A percentile compares a stretch with the other conserved stretches of the same genome.
Conservation (phyloP, 2,113 vertebrate genomes). For the Hypanus sabinus region DNA sequence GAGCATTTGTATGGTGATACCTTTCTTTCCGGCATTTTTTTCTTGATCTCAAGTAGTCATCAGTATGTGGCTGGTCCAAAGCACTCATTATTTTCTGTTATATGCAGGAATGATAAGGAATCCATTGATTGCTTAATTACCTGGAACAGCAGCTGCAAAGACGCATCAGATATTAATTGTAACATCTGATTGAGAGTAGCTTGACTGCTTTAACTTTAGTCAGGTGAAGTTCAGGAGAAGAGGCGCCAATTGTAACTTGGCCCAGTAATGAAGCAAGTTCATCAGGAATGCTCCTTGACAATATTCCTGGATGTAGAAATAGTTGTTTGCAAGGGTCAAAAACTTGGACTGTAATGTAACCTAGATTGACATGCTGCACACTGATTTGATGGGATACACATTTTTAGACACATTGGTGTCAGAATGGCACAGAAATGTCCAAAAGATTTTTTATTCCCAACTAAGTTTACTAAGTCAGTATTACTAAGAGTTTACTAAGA, state of each 20-base stretch:
- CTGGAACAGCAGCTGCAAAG: not conserved
- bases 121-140: not conserved
- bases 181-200: not conserved
- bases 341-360: not conserved
- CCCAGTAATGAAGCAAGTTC: not conserved
- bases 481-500: not conserved
- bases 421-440: not conserved
- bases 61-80: not conserved
- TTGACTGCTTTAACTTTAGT: not conserved
- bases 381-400: not conserved
- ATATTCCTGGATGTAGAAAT: not conserved
- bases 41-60: not conserved
- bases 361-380: not conserved
- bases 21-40: not conserved
- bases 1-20: not conserved
- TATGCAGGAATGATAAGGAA: not conserved
- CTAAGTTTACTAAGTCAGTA: too few relatives aligned
- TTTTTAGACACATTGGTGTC: not conserved
- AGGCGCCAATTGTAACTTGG: not conserved
- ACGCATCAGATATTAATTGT: not conserved
- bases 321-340: not conserved
- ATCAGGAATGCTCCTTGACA: not conserved
- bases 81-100: not conserved
- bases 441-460: not conserved
- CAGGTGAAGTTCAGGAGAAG: not conserved